phyloP scores from a whole-genome alignment of 1,140 invertebrate species.

The Euwallacea similis region DNA sequence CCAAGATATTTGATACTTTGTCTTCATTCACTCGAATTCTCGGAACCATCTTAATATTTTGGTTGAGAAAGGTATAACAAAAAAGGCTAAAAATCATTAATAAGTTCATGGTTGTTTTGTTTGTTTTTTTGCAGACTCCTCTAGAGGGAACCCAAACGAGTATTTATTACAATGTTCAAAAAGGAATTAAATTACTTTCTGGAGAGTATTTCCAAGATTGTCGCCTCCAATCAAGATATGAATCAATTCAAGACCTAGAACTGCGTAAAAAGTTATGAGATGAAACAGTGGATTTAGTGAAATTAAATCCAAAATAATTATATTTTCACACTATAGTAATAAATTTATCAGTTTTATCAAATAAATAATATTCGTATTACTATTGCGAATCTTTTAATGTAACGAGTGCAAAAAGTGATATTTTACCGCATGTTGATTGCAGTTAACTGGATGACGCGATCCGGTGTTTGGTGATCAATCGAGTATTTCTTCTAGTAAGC shows the following conservation, averaged over 20 bases:
- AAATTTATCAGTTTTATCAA: too few species aligned
- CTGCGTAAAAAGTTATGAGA: slow-evolving; percentile 35
- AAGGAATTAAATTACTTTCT: slow-evolving; percentile 61
- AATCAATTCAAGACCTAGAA: slow-evolving; percentile 29
- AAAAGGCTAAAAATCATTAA: too few species aligned
- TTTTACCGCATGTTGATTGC: too few species aligned
- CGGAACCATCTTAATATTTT: background rate
- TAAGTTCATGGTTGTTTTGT: background rate
- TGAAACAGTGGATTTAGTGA: slow-evolving; percentile 43
- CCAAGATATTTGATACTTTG: slow-evolving; percentile 19
- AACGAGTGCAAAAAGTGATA: too few species aligned
- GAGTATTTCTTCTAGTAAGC: too few species aligned
- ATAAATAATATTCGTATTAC: too few species aligned
- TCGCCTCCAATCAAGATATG: slow-evolving; percentile 14
- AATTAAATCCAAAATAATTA: background rate
- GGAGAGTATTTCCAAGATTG: slow-evolving; percentile 40
- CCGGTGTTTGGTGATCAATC: too few species aligned
- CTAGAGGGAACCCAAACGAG: slow-evolving; percentile 79
- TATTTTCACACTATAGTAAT: too few species aligned
- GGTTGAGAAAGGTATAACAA: background rate
- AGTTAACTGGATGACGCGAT: too few species aligned
- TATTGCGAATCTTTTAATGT: too few species aligned
- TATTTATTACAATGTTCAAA: slow-evolving; percentile 73
- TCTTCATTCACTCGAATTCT: background rate
- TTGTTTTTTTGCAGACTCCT: slow-evolving; percentile 68